These are phyloP conservation scores for Agraylea sexmaculata DNA, from an alignment of 1,140 invertebrate species.

Conservation along the genomic window DNA sequence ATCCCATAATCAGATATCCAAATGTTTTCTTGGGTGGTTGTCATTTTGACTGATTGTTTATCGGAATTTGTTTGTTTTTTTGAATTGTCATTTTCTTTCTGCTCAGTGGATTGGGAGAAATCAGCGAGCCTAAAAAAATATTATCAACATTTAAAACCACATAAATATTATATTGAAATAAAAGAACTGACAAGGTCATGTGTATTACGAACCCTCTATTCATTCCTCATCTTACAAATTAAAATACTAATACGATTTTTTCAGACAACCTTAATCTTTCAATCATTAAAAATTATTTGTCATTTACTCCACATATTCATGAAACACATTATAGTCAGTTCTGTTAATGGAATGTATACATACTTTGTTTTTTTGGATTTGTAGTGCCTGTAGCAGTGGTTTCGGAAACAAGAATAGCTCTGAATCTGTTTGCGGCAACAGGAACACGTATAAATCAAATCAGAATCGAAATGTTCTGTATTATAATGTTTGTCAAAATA, in stretches of 20 bases:
- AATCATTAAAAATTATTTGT: conserved; percentile 7
- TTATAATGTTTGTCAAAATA: conserved; percentile 5
- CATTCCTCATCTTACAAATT: too few relatives aligned
- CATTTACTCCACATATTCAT: conserved; percentile 2
- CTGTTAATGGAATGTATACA: neutral
- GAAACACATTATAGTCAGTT: neutral
- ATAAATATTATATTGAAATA: too few relatives aligned
- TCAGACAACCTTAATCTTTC: conserved; percentile 3
- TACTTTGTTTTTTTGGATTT: conserved; percentile 2
- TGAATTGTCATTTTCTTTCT: conserved; percentile 2
- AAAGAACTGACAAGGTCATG: too few relatives aligned
- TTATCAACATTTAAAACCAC: too few relatives aligned
- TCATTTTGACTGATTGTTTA: neutral
- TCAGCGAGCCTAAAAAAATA: neutral
- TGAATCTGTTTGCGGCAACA: conserved; percentile 1
- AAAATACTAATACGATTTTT: too few relatives aligned
- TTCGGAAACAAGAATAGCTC: conserved; percentile 21
- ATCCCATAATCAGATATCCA: conserved; percentile 7
- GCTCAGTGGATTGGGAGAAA: neutral
- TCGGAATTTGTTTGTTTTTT: conserved; percentile 4
- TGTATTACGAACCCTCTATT: too few relatives aligned
- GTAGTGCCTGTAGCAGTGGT: conserved; percentile 21
- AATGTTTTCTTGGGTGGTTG: neutral
- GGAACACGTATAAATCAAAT: conserved; percentile 7
- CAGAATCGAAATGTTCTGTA: neutral